Evolutionary conservation across 2,113 vertebrate species (phyloP).

Genomic region (Scytalopus superciliaris): DNA sequence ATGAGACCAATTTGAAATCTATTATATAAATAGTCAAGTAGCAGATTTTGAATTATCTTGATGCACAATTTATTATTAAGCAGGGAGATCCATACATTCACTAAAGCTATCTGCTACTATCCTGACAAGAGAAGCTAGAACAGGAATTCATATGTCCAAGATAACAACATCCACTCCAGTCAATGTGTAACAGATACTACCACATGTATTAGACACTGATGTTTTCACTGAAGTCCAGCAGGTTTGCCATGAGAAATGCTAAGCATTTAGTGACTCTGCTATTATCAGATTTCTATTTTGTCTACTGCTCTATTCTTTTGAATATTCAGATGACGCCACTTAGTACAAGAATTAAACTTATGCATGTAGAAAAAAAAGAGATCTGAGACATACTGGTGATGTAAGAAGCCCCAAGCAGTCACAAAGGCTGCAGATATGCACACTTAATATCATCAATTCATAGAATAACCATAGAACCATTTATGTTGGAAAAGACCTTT

Average conservation of each 20-base stretch:
- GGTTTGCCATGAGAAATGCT: background rate
- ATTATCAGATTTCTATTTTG: background rate
- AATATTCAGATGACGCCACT: background rate
- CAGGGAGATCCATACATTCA: background rate
- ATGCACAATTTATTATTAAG: background rate
- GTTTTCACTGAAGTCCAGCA: background rate
- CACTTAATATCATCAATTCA: background rate
- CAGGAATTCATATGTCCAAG: background rate
- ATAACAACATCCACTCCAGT: background rate
- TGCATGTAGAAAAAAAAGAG: background rate
- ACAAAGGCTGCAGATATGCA: accelerated
- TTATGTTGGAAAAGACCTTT: background rate
- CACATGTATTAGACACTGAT: background rate
- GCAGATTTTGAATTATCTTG: conserved; percentile 6
- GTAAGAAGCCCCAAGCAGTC: background rate
- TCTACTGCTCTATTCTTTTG: background rate
- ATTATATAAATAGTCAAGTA: background rate
- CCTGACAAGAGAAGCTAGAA: background rate
- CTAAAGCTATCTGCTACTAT: background rate
- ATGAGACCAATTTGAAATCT: background rate
- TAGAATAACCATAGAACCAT: background rate
- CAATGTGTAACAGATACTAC: background rate
- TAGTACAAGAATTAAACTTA: background rate
- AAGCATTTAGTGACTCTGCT: background rate
- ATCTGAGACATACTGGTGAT: background rate